Evolutionary conservation across 2,797 vertebrate species (phyloP).

Genomic region (Leontopithecus rosalia): DNA sequence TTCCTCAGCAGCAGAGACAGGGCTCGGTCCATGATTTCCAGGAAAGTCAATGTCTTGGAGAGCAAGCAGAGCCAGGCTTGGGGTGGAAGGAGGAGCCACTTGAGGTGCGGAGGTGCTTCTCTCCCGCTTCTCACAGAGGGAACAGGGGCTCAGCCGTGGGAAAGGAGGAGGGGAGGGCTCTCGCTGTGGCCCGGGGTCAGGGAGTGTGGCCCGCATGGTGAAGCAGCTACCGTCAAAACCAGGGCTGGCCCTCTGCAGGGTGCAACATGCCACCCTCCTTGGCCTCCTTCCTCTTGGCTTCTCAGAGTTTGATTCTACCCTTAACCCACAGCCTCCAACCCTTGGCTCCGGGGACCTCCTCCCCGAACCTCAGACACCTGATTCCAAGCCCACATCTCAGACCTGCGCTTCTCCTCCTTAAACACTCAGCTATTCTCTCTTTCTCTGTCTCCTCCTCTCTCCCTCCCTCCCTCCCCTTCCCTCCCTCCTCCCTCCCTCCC

Average conservation of each 20-base stretch:
- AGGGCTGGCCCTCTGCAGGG: no score
- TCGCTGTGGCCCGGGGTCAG: neutral
- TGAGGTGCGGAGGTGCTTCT: no score
- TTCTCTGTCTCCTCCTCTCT: no score
- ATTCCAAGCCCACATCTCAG: neutral
- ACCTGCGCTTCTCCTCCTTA: neutral
- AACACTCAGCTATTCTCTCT: neutral
- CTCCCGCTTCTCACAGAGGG: neutral
- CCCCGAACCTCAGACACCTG: neutral
- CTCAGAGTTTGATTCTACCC: neutral
- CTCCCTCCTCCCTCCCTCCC: accelerated
- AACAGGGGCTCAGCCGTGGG: neutral
- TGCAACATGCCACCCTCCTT: neutral
- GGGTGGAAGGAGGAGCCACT: neutral
- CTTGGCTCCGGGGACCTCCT: neutral
- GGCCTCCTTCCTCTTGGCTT: neutral
- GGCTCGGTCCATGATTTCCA: neutral
- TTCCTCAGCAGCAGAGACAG: neutral
- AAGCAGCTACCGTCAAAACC: neutral
- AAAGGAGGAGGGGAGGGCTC: neutral
- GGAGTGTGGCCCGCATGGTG: neutral
- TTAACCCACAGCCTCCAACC: no score
- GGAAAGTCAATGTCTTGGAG: conserved; percentile 54
- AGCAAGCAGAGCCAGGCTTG: neutral
- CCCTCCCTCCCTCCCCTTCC: no score